Base-by-base conservation (phyloP, 2,113 vertebrate genomes). In the Hippolais icterina region DNA sequence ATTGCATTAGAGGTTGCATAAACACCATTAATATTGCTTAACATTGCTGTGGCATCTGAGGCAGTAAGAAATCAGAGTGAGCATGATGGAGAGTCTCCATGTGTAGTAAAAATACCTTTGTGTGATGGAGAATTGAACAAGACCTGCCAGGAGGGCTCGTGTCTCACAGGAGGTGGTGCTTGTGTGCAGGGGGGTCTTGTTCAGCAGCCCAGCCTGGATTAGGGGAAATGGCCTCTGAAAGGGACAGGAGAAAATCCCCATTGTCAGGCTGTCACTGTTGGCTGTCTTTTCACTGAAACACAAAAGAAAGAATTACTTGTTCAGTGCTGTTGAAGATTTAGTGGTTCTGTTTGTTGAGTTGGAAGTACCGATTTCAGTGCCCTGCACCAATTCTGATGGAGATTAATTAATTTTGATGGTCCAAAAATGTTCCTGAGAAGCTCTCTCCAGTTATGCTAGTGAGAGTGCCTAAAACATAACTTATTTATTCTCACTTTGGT, bases 1-100 rank as follows among this genome's bases (percentile, higher is more conserved):
- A 68, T 56, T 90, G 50, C 66, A 69, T 79, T 66, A 77, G 75
- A 59, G 19, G 29, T 47, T 91, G 89, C 60, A 39, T 77, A 84
- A 95, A 86, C 64, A 89, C 44, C 80, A 86, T 80, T 93, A 83
- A 64, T 81, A 53, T 77, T 86, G 33, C 88, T 91, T 63, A 70
- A 46, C 29, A 5, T 35, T 50, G 29, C 75, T 88, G 47, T 59
- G 39, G 3, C 41, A 49, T 93, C 52, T 64, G 44, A n/a, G 56
- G 68, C 64, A 56, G 61, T 41, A 56, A 64, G 60, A 88, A 90
- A 37, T 63, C 28, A 56, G 71, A 75, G 12, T 37, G 49, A 89
- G 37, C 0, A 0, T 50, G 46, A 25, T 25, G 61, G 57, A 65
- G 70, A 75, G 61, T 64, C 35, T 47, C 33, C 28, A 15, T 59